Base-by-base conservation (phyloP, 2,113 vertebrate species). In the Glaucomys volans region DNA sequence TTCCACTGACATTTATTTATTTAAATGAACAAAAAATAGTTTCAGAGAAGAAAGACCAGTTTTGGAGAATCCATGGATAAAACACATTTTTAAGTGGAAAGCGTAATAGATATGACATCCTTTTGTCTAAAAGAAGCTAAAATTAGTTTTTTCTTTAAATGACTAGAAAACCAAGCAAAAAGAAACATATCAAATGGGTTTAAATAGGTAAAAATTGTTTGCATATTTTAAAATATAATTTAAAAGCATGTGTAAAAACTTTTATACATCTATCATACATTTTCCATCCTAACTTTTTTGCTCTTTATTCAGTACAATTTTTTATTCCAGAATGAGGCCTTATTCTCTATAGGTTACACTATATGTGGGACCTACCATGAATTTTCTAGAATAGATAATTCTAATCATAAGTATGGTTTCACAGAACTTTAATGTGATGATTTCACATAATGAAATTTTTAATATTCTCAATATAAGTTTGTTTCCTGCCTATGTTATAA, bases 181-280 rank as follows among this genome's bases (percentile, higher is more conserved):
- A 64, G 24, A 93, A 87, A 75, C 22, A 87, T 42, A 76, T 91
- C 74, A 96, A 77, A 91, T 89, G 50, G 3, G 30, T 87, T 88
- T 94, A 96, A 96, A 44, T 95, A 90, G 69, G 75, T 96, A 94
- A 90, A 95, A 92, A 17, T 50, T 0, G 89, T 96, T 95, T 94
- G 52, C 87, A 94, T 87, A 96, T 95, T 93, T 96, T 96, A 94
- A 96, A 90, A 24, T 95, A 83, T 87, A 96, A 96, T 90, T 30
- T 90, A 74, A 96, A 86, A 80, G 35, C 86, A 71, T 90, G 12
- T 57, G 24, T 85, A 71, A 87, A 95, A 67, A n/a, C 1, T 35
- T 87, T 62, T 90, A 52, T 86, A 18, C 35, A 54, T 90, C 12
- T 85, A 44, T n/a, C 37, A 44, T 87, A 47, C 26, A 91, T 95